Base-by-base conservation (phyloP, 1,140 invertebrate species). In the Anastrepha ludens region DNA sequence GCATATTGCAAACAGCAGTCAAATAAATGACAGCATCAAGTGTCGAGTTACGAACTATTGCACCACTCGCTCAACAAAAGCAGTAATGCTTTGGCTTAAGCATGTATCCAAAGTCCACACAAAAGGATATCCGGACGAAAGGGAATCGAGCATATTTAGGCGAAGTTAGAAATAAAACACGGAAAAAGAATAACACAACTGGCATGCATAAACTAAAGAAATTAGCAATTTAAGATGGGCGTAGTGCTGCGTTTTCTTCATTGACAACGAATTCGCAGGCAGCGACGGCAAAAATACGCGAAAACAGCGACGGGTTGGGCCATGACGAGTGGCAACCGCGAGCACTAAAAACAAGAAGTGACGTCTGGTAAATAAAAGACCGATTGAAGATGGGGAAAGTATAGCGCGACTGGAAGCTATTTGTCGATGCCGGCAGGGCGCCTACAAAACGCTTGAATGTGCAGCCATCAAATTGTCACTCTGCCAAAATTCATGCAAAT, bases 1-100 rank as follows among this genome's bases (percentile, higher is more conserved):
- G 90, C 88, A 92, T 92, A 92, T 91, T 90, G 90, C 90, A 90
- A 70, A 55, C 50, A 55, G 50, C 6, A 55, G 50, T 55, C 50
- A 55, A 55, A 55, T 55, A 55, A 55, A 55, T 55, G 50, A 55
- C 50, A 55, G 50, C 50, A 55, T 55, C 11, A 55, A 8, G 50
- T 55, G 6, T 55, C 50, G 50, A 55, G 50, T 11, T 8, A 2
- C 50, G 50, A 11, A 8, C 50, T 6, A 55, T 55, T 55, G 50
- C 50, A 55, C 2, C 11, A 55, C 50, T 11, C 50, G 50, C 50
- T 55, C 50, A 8, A 55, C 50, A 55, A 55, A 55, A 55, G 11
- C 29, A 55, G 11, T 2, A 55, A 55, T 11, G 11, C 50, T 11
- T 2, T 55, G 0, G 11, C 50, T 55, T 55, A 55, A 55, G 50